Conservation (phyloP, 2,888 invertebrate species). For the Pomacea canaliculata region DNA sequence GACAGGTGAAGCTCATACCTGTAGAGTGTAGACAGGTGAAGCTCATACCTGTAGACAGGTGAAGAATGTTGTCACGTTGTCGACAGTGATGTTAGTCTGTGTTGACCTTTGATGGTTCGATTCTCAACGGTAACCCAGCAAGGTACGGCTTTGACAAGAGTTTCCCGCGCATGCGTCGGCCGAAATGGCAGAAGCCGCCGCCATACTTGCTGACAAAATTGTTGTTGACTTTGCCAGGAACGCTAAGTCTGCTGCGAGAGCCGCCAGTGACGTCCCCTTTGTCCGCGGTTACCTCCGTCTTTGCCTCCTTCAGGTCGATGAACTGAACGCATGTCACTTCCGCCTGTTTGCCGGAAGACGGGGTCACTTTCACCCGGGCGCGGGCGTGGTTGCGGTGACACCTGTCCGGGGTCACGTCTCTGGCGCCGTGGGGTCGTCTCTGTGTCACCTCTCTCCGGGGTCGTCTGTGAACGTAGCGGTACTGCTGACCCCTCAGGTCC, state of each 20-base stretch:
- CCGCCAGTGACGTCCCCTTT: neutral
- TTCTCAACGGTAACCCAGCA: slow-evolving; percentile 2
- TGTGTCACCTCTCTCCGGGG: neutral
- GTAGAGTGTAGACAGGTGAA: too few relatives aligned
- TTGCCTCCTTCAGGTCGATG: slow-evolving; percentile 20
- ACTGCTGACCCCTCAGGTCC: slow-evolving; percentile 3
- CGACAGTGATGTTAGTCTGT: neutral
- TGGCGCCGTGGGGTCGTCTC: neutral
- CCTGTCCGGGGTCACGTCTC: neutral
- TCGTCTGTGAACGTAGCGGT: neutral
- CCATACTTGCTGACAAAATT: neutral
- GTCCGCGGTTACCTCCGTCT: slow-evolving; percentile 3
- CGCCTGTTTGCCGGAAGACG: neutral
- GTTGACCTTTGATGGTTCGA: neutral
- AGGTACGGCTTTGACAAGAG: neutral
- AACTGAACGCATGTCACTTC: slow-evolving; percentile 17
- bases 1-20: too few relatives aligned
- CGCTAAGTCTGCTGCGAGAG: neutral
- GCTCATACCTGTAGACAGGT: too few relatives aligned
- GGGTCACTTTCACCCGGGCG: neutral
- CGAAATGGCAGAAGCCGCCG: neutral
- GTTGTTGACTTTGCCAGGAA: neutral
- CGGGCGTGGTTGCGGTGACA: neutral
- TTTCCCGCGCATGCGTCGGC: neutral
- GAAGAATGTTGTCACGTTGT: too few relatives aligned